These are phyloP conservation scores for Oxycera nigricornis DNA, from an alignment of 2,888 invertebrate genomes.

Conservation along the genomic window DNA sequence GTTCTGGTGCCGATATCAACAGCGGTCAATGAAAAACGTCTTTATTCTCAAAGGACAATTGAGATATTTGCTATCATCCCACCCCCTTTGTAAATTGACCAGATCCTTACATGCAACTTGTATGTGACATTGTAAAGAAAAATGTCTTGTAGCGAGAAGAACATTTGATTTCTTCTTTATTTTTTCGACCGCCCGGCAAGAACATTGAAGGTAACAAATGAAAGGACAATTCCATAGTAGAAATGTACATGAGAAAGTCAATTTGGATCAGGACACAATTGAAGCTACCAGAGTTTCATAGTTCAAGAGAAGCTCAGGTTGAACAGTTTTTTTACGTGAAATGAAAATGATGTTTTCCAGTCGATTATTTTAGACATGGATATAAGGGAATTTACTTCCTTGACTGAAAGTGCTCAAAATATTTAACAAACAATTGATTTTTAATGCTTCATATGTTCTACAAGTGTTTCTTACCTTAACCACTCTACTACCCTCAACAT, in stretches of 20 bases:
- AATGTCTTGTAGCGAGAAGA: background rate
- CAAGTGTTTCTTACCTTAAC: background rate
- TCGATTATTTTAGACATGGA: background rate
- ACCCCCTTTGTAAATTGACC: slow-evolving; percentile 23
- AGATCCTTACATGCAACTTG: background rate
- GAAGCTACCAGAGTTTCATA: background rate
- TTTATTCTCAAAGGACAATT: slow-evolving; percentile 6
- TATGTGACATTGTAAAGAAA: background rate
- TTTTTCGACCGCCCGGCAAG: background rate
- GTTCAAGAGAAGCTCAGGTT: background rate
- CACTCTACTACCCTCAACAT: background rate
- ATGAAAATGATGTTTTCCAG: too few relatives aligned
- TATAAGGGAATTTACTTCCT: background rate
- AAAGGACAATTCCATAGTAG: background rate
- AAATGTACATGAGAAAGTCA: background rate
- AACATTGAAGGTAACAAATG: background rate
- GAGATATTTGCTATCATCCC: slow-evolving; percentile 2
- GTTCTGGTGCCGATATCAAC: background rate
- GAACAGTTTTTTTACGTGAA: too few relatives aligned
- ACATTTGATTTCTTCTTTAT: background rate
- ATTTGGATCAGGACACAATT: background rate
- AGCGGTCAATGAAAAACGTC: slow-evolving; percentile 2
- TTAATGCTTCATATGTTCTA: too few relatives aligned
- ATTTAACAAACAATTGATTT: background rate
- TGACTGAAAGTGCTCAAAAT: background rate